Evolutionary conservation across 2,888 invertebrate species (phyloP), one percentile per base, ranked within the genome.

Genomic region (Volucella inflata): DNA sequence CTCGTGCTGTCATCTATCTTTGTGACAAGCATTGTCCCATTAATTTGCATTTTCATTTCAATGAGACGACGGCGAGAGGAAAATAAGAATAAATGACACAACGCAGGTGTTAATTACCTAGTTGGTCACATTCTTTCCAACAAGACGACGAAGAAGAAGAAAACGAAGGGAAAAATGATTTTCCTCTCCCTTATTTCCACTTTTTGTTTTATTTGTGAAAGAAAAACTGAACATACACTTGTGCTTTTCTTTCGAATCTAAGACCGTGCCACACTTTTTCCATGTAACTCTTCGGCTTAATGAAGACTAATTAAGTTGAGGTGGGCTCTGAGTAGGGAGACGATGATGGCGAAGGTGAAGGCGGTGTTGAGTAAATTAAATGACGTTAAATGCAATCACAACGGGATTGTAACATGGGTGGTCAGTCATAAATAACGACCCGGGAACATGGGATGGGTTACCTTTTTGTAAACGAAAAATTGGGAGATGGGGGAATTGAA

Each of bases 241-340:
- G 55, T n/a, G 75, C 14, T 59, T 78, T 71, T 79, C 65, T 65
- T 46, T 11, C 38, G 44, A 67, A 67, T 46, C 59, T 59, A 60
- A 59, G 59, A 71, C 50, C 57, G 57, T 30, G 30, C 4, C 6
- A 30, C 30, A 30, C 38, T 21, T 51, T 17, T 53, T 40, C 9
- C 51, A 40, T 53, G 57, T 14, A 44, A 67, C 21, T 65, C 12
- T 10, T 30, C 59, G 36, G 36, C 40, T 75, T 30, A 79, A 79
- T 75, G 79, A 59, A 46, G 78, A 70, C 51, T 79, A 84, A 84
- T 84, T 79, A 79, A 79, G 74, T 84, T 74, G 67, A 79, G 64
- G 65, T 74, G 57, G 53, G 70, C 68, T 74, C 51, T 46, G 57
- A 10, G 44, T 17, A 57, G 64, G 44, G 78, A 42, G 62, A 40